Evolutionary conservation across 2,113 vertebrate species (phyloP).

Genomic region (Atherinomorus stipes): DNA sequence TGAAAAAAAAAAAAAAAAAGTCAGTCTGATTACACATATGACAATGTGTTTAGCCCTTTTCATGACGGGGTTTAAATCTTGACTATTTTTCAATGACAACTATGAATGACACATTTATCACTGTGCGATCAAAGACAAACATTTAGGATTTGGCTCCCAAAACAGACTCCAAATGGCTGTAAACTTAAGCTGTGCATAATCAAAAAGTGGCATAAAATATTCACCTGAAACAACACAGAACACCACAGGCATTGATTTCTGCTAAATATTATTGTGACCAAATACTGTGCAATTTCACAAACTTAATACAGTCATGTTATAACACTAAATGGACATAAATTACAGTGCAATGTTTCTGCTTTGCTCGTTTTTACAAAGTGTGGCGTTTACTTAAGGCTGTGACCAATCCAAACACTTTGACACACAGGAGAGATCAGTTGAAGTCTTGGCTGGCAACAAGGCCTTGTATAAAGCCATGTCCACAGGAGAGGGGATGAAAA

Average conservation of each 20-base stretch:
- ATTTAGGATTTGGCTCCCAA: neutral
- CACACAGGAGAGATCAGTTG: constrained; percentile 11
- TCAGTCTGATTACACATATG: neutral
- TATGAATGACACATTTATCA: constrained; percentile 13
- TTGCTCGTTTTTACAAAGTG: constrained; percentile 39
- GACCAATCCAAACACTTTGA: constrained; percentile 37
- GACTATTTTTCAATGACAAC: neutral
- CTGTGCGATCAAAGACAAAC: constrained; percentile 1
- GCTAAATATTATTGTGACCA: constrained; percentile 14
- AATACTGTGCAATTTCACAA: constrained; percentile 41
- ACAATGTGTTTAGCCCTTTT: constrained; percentile 37
- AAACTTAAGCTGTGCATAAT: constrained; percentile 14
- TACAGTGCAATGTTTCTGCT: constrained; percentile 63
- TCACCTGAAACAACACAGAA: constrained; percentile 16
- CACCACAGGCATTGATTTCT: neutral
- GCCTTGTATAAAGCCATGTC: constrained; percentile 13
- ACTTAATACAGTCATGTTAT: constrained; percentile 12
- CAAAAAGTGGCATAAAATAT: constrained; percentile 14
- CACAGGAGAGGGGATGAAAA: constrained; percentile 5
- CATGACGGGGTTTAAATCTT: neutral
- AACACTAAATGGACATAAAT: constrained; percentile 65
- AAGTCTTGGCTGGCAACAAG: constrained; percentile 36
- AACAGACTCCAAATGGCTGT: neutral
- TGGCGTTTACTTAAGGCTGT: constrained; percentile 39
- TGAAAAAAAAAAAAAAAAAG: neutral